phyloP scores from a whole-genome alignment of 2,888 invertebrate genomes.

The Sacculina carcini region DNA sequence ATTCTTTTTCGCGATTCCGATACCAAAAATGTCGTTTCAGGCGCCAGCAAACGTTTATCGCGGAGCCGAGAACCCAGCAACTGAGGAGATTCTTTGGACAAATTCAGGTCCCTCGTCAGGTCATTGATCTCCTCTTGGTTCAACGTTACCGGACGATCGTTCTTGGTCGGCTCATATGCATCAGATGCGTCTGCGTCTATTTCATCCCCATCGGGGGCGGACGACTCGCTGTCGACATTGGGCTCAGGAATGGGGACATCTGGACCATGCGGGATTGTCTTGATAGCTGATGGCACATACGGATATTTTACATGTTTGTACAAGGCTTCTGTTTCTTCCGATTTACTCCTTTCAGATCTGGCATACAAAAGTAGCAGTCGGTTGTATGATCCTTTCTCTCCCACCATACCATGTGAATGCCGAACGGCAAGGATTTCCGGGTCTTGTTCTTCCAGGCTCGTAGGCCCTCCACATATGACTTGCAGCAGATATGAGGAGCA shows the following conservation, averaged over 20 bases:
- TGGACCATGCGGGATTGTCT: slow-evolving; percentile 6
- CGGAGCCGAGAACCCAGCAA: too few relatives aligned
- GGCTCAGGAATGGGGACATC: not conserved
- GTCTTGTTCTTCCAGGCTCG: not conserved
- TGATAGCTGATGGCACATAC: not conserved
- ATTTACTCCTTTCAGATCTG: not conserved
- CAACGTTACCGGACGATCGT: not conserved
- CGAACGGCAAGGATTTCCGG: not conserved
- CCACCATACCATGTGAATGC: not conserved
- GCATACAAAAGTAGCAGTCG: not conserved
- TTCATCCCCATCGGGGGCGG: not conserved
- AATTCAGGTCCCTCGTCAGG: not conserved
- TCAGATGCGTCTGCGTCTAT: not conserved
- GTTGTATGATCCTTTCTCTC: not conserved
- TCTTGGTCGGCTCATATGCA: not conserved
- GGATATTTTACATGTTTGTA: too few relatives aligned
- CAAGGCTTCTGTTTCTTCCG: too few relatives aligned
- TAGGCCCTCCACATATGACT: not conserved
- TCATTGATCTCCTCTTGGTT: not conserved
- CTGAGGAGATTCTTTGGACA: not conserved
- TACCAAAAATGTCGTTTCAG: too few relatives aligned
- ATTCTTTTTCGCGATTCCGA: too few relatives aligned
- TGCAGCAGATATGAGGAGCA: not conserved
- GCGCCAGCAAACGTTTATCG: too few relatives aligned
- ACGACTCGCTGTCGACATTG: slow-evolving; percentile 1